phyloP scores from a whole-genome alignment of 2,113 vertebrate genomes.

The Neoarius graeffei region DNA sequence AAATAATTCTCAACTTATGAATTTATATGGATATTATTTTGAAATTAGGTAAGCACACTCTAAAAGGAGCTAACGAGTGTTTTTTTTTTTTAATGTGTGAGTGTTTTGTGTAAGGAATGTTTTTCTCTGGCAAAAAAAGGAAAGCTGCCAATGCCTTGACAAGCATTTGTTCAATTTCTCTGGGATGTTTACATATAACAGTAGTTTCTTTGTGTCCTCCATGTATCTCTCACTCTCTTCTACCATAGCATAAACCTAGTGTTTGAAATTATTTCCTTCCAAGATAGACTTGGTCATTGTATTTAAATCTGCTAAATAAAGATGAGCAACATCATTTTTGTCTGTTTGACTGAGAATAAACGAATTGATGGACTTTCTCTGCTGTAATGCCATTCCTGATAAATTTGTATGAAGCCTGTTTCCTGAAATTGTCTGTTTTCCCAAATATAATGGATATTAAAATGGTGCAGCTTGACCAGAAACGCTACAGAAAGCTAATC shows the following conservation, averaged over 20 bases:
- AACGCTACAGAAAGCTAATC: neutral
- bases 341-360: constrained; percentile 26
- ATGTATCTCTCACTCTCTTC: constrained; percentile 60
- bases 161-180: constrained; percentile 59
- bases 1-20: constrained; percentile 60
- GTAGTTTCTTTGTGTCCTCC: constrained; percentile 64
- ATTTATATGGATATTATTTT: constrained; percentile 69
- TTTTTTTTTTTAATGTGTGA: constrained; percentile 67
- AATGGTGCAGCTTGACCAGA: neutral
- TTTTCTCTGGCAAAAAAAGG: constrained; percentile 66
- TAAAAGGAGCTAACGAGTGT: constrained; percentile 59
- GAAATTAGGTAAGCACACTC: constrained; percentile 62
- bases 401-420: neutral
- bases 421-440: neutral
- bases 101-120: constrained; percentile 71
- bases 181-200: constrained; percentile 73
- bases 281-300: constrained; percentile 72
- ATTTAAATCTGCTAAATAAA: constrained; percentile 77
- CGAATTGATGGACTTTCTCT: neutral
- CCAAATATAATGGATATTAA: neutral
- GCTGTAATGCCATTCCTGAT: neutral
- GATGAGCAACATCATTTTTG: constrained; percentile 62
- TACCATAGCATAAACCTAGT: constrained; percentile 66
- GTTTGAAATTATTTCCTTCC: constrained; percentile 73
- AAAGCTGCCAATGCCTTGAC: constrained; percentile 61